phyloP scores from a whole-genome alignment of 2,113 vertebrate species.

The Neopipo cinnamomea region DNA sequence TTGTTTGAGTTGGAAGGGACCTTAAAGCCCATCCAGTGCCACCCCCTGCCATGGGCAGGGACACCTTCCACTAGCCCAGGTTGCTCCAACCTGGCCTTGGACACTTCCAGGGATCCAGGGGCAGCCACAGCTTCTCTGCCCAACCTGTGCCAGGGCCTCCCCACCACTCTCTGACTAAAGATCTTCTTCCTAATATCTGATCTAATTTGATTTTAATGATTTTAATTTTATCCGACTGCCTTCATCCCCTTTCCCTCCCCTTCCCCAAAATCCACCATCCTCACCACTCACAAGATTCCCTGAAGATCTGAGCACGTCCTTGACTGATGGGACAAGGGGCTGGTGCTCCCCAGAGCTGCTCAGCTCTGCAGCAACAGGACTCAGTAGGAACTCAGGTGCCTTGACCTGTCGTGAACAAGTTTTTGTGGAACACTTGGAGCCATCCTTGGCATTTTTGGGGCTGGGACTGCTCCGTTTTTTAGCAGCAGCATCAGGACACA shows the following conservation, averaged over 20 bases:
- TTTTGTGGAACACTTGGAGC: neutral
- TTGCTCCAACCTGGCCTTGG: rapidly evolving
- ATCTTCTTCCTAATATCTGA: neutral
- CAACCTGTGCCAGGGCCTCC: neutral
- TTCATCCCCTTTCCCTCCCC: neutral
- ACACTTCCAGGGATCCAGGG: neutral
- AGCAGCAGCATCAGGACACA: neutral
- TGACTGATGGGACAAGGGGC: neutral
- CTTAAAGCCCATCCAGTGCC: rapidly evolving
- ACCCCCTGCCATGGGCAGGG: neutral
- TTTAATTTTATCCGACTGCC: neutral
- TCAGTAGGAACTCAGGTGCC: neutral
- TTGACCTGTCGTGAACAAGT: neutral
- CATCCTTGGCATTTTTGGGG: neutral
- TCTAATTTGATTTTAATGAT: neutral
- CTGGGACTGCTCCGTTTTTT: rapidly evolving
- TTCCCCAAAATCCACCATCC: neutral
- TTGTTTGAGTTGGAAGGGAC: neutral
- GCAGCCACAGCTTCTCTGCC: neutral
- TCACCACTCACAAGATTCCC: neutral
- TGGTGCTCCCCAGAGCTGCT: neutral
- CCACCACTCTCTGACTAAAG: neutral
- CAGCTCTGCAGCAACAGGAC: neutral
- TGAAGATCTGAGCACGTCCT: rapidly evolving
- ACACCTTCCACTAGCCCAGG: rapidly evolving